phyloP scores from a whole-genome alignment of 1,140 invertebrate species.

The Sinella curviseta region DNA sequence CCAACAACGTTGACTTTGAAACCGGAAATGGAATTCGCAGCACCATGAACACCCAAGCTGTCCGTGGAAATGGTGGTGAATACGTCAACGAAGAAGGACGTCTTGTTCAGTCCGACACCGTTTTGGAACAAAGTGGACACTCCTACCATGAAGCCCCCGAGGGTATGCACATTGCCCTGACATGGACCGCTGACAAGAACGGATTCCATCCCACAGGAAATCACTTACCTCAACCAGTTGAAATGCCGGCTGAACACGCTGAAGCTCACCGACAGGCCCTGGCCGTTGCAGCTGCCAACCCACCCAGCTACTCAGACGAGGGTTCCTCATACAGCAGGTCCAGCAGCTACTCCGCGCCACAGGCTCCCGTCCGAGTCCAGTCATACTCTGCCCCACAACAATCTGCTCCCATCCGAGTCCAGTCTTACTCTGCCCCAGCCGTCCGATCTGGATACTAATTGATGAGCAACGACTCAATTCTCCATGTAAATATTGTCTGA shows the following conservation, averaged over 20 bases:
- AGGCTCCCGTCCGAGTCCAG: neutral
- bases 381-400: neutral
- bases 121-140: neutral
- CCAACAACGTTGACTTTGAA: neutral
- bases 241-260: neutral
- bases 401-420: neutral
- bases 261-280: neutral
- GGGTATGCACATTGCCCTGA: conserved; percentile 63
- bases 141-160: conserved; percentile 55
- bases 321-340: neutral
- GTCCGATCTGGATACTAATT: neutral
- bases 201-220: conserved; percentile 59
- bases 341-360: neutral
- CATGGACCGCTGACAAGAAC: conserved; percentile 64
- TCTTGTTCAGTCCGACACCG: neutral
- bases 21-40: neutral
- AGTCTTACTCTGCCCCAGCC: neutral
- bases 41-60: neutral
- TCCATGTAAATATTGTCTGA: too few relatives aligned
- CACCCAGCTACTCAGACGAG: neutral
- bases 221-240: conserved; percentile 43
- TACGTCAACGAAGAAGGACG: neutral
- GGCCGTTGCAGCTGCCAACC: neutral
- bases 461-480: too few relatives aligned
- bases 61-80: neutral